Evolutionary conservation across 2,888 invertebrate species (phyloP).

Genomic region (Conomelus anceps): DNA sequence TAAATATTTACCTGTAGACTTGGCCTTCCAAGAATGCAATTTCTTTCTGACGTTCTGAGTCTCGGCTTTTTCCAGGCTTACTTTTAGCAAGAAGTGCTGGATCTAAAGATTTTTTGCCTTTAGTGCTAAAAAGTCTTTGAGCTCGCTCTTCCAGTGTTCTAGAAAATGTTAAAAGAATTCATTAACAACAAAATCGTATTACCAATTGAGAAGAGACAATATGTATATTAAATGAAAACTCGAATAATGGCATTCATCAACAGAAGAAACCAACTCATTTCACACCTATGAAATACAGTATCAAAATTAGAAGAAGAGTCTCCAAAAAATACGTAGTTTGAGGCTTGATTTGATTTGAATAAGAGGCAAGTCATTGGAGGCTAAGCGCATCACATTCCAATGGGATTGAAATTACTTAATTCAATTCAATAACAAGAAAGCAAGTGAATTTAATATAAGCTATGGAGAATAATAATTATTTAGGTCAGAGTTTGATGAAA

Average conservation of each 20-base stretch:
- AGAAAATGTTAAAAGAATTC: constrained; percentile 25
- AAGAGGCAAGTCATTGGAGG: no score
- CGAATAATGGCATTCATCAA: no score
- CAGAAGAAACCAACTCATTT: no score
- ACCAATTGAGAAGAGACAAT: background rate
- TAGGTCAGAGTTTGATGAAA: no score
- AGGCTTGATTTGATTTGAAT: no score
- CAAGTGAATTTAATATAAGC: background rate
- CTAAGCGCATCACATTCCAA: background rate
- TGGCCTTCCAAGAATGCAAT: constrained; percentile 84
- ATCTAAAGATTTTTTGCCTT: constrained; percentile 89
- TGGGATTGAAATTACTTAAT: background rate
- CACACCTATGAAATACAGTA: no score
- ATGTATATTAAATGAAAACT: no score
- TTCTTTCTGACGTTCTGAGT: constrained; percentile 71
- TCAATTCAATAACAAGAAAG: background rate
- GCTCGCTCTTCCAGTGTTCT: constrained; percentile 93
- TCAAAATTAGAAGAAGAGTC: no score
- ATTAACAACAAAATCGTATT: background rate
- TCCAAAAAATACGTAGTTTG: no score
- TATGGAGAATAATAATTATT: no score
- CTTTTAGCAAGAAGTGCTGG: constrained; percentile 87
- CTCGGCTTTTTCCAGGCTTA: constrained; percentile 64
- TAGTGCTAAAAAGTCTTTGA: constrained; percentile 90
- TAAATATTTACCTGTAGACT: constrained; percentile 59